Evolutionary conservation across 2,888 invertebrate genomes (phyloP), one percentile per base, ranked within the genome.

Genomic region (Sinelater perroti): DNA sequence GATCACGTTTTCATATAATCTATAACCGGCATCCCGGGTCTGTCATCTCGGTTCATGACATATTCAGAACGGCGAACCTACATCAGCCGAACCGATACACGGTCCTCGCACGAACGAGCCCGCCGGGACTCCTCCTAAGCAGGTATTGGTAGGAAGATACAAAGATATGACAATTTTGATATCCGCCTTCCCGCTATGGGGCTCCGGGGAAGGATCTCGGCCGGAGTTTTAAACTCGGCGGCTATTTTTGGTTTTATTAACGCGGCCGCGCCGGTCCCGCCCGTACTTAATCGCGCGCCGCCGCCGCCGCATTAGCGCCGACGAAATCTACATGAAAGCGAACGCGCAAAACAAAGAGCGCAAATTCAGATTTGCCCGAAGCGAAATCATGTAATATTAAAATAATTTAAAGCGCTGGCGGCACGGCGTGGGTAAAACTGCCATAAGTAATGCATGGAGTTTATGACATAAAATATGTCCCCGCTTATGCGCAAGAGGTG

Each of bases 361-460:
- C 60, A 53, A 60, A 63, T 65, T 67, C 75, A 76, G 75, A 76
- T 76, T 75, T 75, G 68, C 70, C 66, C 73, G 68, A 68, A 66
- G 70, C 69, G 70, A 72, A 75, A 72, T 74, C 73, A 74, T 76
- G 70, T 67, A 75, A 72, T 75, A 75, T 76, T 75, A 73, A 76
- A 75, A 75, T 75, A 75, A 75, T 75, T 75, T 75, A 75, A 75
- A 74, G 70, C 71, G 66, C 62, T 63, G 61, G 69, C 62, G 57
- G 62, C 60, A 53, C 56, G 45, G 44, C 51, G 63, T 54, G 61
- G 64, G 56, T 60, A 60, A 60, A 60, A 65, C 63, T 63, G 62
- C 63, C 67, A 68, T 69, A 67, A 69, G 61, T 68, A 67, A 69
- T 69, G 67, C 67, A 69, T 68, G 67, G 62, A 63, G 66, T 61